These are phyloP conservation scores for Penelope pileata DNA, from an alignment of 2,113 vertebrate genomes.

Conservation along the genomic window DNA sequence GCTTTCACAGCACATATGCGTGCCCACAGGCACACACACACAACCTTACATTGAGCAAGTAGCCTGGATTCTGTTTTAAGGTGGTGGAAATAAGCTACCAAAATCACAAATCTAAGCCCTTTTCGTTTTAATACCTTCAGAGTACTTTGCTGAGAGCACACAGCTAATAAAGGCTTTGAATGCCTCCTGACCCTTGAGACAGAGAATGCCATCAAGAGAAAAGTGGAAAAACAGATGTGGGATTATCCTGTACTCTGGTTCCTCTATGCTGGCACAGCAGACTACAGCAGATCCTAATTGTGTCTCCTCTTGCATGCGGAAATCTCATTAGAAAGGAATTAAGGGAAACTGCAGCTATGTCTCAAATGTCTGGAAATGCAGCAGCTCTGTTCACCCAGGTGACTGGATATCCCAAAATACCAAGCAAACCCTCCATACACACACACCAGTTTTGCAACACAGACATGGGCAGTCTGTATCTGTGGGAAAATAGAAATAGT, in stretches of 20 bases:
- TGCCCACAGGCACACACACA: neutral
- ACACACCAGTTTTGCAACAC: neutral
- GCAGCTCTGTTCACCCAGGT: neutral
- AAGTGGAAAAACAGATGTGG: neutral
- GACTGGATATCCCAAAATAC: neutral
- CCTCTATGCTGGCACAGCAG: neutral
- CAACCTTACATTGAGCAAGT: rapidly evolving
- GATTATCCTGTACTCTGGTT: neutral
- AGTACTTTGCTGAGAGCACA: neutral
- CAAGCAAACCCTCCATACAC: neutral
- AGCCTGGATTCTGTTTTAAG: neutral
- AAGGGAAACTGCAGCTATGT: neutral
- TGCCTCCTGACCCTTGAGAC: neutral
- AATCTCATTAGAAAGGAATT: conserved; percentile 38
- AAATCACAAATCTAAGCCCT: neutral
- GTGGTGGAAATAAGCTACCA: neutral
- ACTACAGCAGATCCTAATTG: neutral
- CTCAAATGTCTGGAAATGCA: neutral
- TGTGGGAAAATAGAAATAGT: neutral
- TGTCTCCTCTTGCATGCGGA: neutral
- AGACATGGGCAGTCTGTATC: rapidly evolving
- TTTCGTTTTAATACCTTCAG: neutral
- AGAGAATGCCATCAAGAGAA: neutral
- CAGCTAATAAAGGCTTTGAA: conserved; percentile 20
- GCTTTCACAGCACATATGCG: neutral